phyloP scores from a whole-genome alignment of 2,113 vertebrate species.

The Anas platyrhynchos region DNA sequence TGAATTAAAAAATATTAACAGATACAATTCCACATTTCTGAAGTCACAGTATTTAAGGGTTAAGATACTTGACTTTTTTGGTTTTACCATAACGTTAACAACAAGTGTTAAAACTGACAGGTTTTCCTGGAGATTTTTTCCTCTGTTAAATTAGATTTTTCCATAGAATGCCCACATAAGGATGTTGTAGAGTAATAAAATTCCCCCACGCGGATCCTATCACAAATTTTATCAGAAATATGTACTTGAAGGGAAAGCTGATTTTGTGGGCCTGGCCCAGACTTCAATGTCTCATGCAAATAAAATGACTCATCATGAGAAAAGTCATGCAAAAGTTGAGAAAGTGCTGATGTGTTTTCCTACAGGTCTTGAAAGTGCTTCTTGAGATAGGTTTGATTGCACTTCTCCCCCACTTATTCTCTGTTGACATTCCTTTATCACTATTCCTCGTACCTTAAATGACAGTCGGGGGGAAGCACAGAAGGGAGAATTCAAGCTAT shows the following conservation, averaged over 20 bases:
- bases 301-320: background rate
- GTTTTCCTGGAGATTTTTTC: background rate
- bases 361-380: background rate
- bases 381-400: background rate
- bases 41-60: background rate
- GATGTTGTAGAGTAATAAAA: background rate
- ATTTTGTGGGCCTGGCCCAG: background rate
- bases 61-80: background rate
- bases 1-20: background rate
- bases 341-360: background rate
- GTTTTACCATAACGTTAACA: background rate
- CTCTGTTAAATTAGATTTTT: background rate
- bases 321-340: background rate
- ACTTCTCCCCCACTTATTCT: background rate
- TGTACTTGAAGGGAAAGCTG: background rate
- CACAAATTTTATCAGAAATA: background rate
- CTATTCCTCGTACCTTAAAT: background rate
- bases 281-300: background rate
- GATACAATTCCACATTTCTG: background rate
- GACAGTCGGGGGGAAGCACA: background rate
- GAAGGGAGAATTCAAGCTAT: background rate
- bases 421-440: background rate
- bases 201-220: background rate
- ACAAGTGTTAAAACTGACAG: background rate
- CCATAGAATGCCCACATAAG: background rate